Evolutionary conservation across 2,888 invertebrate species (phyloP).

Genomic region (Anoplius nigerrimus): DNA sequence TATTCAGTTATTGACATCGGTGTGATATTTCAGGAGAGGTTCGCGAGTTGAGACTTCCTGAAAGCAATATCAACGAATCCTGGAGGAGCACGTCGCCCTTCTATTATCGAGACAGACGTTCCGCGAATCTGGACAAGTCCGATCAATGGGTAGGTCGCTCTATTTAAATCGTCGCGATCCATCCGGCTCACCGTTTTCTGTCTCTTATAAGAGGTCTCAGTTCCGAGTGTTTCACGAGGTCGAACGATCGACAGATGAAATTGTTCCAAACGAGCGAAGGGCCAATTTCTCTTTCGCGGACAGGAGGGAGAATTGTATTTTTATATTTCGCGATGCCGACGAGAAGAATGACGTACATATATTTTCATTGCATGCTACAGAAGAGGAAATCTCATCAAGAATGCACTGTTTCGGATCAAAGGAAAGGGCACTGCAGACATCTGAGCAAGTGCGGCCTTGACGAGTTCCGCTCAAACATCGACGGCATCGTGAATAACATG

Average conservation of each 20-base stretch:
- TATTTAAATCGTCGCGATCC: too few species aligned
- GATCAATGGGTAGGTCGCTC: not conserved
- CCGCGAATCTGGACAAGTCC: constrained; percentile 13
- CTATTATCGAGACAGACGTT: constrained; percentile 26
- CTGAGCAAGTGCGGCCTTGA: constrained; percentile 79
- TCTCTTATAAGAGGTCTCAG: not conserved
- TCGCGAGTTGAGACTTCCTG: too few species aligned
- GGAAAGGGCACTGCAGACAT: constrained; percentile 82
- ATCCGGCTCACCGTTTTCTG: too few species aligned
- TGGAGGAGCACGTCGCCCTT: not conserved
- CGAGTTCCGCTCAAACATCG: constrained; percentile 78
- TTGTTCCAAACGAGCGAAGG: too few species aligned
- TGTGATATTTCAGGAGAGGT: too few species aligned
- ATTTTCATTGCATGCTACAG: not conserved
- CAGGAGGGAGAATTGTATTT: too few species aligned
- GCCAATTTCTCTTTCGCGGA: too few species aligned
- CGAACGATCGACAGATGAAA: too few species aligned
- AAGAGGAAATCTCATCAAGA: constrained; percentile 79
- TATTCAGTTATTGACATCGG: too few species aligned
- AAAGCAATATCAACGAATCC: not conserved
- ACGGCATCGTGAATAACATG: constrained; percentile 81
- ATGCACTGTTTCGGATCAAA: constrained; percentile 78
- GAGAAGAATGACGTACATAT: too few species aligned
- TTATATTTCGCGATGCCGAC: too few species aligned
- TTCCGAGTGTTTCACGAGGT: too few species aligned